A percentile compares a stretch with the other conserved stretches of the same genome.
phyloP scores from a whole-genome alignment of 2,888 invertebrate species.

The Kryphioiulus occultus region DNA sequence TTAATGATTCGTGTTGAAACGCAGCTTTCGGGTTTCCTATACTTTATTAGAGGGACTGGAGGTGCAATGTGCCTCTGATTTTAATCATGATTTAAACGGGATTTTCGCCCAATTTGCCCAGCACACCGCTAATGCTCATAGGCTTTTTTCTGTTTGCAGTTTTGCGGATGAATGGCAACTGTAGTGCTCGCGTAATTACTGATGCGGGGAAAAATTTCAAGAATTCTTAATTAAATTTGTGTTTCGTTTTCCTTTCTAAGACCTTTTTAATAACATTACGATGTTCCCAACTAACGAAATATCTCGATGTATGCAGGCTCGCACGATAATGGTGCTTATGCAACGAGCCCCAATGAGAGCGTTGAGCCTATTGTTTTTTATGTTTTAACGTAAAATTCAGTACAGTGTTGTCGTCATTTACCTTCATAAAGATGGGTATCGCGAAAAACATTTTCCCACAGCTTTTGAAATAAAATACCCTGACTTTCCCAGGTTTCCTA shows the following conservation, averaged over 20 bases:
- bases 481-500: no score
- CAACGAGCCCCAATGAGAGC: neutral
- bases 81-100: conserved; percentile 39
- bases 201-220: neutral
- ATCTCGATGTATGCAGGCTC: neutral
- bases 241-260: conserved; percentile 6
- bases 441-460: no score
- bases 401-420: no score
- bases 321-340: neutral
- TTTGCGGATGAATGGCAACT: neutral
- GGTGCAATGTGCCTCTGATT: neutral
- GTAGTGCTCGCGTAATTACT: neutral
- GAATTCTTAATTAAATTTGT: conserved; percentile 38
- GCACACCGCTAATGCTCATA: neutral
- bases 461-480: no score
- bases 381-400: neutral
- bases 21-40: neutral
- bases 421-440: no score
- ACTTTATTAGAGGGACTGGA: neutral
- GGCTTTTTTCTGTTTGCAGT: neutral
- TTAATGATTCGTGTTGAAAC: conserved; percentile 37
- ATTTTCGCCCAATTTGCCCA: conserved; percentile 11
- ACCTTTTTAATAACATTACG: neutral
- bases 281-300: neutral
- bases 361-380: neutral